Base-by-base conservation (phyloP, 2,113 vertebrate genomes). In the Engraulis encrasicolus region DNA sequence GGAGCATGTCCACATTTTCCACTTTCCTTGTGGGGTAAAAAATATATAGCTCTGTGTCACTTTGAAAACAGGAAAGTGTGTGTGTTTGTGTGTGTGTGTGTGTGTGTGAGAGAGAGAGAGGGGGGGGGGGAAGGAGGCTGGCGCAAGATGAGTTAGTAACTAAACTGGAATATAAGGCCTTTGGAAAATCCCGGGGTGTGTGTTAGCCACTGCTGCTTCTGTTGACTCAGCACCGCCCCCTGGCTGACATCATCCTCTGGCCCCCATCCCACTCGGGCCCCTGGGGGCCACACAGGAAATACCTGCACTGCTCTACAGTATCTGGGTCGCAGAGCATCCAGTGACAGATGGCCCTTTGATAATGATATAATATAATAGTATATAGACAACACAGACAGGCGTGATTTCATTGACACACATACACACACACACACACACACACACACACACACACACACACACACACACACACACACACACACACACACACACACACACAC, bases 1-100 rank as follows among this genome's bases (percentile, higher is more conserved):
- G 81, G 81, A 82, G 78, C 84, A 83, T 82, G 84, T 84, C 66
- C 52, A 78, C 77, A 87, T 66, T 89, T 89, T 89, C 88, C 86
- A 89, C 49, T 86, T 74, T 81, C 80, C 85, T 79, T 48, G 74
- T 74, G 83, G 83, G 40, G 81, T 36, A 82, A 85, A 78, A 45
- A 74, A 79, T 83, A 83, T 80, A 80, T 23, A 58, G 81, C 74
- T 83, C 58, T 81, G 54, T 88, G 85, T 74, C 66, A 45, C 82
- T 82, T 54, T 78, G 79, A 86, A 66, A 50, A 66, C 45, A 50
- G 82, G 84, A 81, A 81, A 86, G 31, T 66, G 23, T 58, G n/a
- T n/a, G n/a, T n/a, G n/a, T n/a, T n/a, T n/a, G n/a, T n/a, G n/a
- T n/a, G n/a, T n/a, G n/a, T n/a, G n/a, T n/a, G n/a, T n/a, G n/a